phyloP scores from a whole-genome alignment of 2,888 invertebrate species.

The Caenorhabditis angaria region DNA sequence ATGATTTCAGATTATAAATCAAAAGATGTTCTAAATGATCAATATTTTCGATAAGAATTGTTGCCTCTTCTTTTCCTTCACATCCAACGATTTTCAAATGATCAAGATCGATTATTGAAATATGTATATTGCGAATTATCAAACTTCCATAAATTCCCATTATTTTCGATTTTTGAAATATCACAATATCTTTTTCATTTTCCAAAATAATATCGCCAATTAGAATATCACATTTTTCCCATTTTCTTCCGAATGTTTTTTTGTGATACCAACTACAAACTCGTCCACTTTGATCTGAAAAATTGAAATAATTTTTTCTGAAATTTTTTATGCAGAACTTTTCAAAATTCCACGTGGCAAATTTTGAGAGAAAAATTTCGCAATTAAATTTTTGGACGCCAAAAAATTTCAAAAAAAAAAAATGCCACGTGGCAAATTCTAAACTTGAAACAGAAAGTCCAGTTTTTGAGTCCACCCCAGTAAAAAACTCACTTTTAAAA shows the following conservation, averaged over 20 bases:
- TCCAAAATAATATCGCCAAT: not conserved
- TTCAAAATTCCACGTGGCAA: too few species aligned
- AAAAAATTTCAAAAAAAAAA: too few species aligned
- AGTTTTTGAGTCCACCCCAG: too few species aligned
- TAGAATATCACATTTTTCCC: not conserved
- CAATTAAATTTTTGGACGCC: too few species aligned
- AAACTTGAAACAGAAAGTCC: too few species aligned
- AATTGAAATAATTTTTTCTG: too few species aligned
- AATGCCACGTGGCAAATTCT: too few species aligned
- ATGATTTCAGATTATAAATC: not conserved
- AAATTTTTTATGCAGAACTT: too few species aligned
- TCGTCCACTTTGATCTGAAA: not conserved
- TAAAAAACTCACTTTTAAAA: too few species aligned
- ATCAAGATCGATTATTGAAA: not conserved
- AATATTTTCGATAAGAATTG: not conserved
- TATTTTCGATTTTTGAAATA: not conserved
- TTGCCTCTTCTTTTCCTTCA: not conserved
- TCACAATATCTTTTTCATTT: not conserved
- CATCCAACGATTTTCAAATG: not conserved
- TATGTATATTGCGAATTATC: not conserved
- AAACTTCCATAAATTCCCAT: constrained; percentile 3
- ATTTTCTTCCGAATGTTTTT: not conserved
- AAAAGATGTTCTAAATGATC: not conserved
- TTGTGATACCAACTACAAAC: not conserved
- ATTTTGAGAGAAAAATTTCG: too few species aligned